Evolutionary conservation across 92 coral and sea anemone genomes (phyloP).

Genomic region (Phenganax stokvisi): DNA sequence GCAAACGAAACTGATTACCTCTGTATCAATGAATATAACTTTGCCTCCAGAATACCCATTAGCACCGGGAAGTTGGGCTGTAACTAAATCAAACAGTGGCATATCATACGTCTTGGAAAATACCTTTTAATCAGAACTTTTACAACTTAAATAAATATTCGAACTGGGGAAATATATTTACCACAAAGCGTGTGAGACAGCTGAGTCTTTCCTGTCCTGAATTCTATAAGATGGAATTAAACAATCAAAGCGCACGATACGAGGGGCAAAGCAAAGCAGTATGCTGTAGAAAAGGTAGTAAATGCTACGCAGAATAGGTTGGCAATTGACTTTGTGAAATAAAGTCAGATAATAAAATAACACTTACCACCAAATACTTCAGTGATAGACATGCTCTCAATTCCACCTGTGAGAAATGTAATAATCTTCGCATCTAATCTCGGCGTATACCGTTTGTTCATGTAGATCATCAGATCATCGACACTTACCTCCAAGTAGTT

Average conservation of each 20-base stretch:
- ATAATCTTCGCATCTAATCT: no score
- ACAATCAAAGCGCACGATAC: neutral
- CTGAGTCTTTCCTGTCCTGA: constrained; percentile 97
- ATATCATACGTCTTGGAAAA: neutral
- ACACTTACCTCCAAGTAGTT: constrained; percentile 81
- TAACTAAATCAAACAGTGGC: constrained; percentile 48
- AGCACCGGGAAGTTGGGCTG: constrained; percentile 96
- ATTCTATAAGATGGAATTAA: constrained; percentile 52
- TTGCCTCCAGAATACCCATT: constrained; percentile 97
- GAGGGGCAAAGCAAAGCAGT: neutral
- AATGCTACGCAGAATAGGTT: no score
- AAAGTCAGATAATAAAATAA: neutral
- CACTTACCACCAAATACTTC: constrained; percentile 94
- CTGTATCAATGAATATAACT: constrained; percentile 97
- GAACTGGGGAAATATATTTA: constrained; percentile 17
- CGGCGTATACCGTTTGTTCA: neutral
- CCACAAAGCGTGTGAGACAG: constrained; percentile 98
- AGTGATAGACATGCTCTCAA: constrained; percentile 98
- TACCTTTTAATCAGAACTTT: neutral
- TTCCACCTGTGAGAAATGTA: constrained; percentile 64
- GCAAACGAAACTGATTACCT: constrained; percentile 49
- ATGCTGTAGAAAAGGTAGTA: no score
- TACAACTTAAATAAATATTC: no score
- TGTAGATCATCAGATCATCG: neutral
- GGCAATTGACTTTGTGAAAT: neutral